Evolutionary conservation across 2,113 vertebrate species (phyloP).

Genomic region (Phodopus roborovskii): DNA sequence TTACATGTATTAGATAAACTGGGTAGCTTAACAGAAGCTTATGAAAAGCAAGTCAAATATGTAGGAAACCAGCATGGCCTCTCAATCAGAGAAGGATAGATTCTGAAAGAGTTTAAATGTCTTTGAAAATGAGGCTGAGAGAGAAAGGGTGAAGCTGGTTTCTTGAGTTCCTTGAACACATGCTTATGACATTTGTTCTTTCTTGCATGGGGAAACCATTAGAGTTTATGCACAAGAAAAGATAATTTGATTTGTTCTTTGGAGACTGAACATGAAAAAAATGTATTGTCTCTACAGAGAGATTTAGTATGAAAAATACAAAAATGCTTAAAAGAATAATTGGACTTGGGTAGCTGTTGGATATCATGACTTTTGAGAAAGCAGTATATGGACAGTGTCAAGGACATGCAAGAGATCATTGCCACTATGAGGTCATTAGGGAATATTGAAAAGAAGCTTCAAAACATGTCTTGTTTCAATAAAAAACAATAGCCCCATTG

Average conservation of each 20-base stretch:
- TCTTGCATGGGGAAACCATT: conserved; percentile 56
- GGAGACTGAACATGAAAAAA: conserved; percentile 60
- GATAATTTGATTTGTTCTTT: conserved; percentile 72
- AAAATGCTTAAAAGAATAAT: conserved; percentile 39
- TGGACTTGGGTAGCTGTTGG: conserved; percentile 40
- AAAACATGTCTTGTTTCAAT: not conserved
- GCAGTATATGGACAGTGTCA: not conserved
- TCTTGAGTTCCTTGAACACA: conserved; percentile 25
- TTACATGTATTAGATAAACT: conserved; percentile 10
- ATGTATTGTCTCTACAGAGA: conserved; percentile 48
- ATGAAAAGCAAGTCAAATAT: not conserved
- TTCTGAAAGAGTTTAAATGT: conserved; percentile 1
- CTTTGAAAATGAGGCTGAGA: not conserved
- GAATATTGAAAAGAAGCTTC: conserved; percentile 48
- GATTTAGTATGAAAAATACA: conserved; percentile 49
- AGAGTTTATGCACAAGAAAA: conserved; percentile 59
- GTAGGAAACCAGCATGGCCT: not conserved
- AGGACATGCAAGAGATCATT: not conserved
- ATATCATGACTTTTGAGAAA: conserved; percentile 57
- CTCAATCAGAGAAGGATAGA: not conserved
- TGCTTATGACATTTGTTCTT: conserved; percentile 48
- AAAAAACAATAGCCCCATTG: not conserved
- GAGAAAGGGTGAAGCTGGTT: not conserved
- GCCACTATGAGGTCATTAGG: conserved; percentile 37
- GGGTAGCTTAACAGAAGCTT: not conserved